A percentile compares a stretch with the other conserved stretches of the same genome.
These are phyloP conservation scores for Hybos culiciformis DNA, from an alignment of 2,888 invertebrate genomes.

Conservation along the genomic window DNA sequence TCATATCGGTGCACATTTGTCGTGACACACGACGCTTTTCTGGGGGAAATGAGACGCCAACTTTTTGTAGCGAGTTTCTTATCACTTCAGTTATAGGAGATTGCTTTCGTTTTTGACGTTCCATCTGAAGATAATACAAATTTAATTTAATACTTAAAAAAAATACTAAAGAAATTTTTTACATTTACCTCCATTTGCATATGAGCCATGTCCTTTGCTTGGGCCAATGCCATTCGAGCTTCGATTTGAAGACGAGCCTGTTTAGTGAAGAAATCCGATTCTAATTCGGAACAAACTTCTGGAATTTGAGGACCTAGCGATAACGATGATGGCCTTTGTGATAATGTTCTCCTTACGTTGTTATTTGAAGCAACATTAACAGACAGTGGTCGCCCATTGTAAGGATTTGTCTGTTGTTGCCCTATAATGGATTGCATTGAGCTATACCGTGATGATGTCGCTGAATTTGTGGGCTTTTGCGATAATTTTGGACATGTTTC, in stretches of 20 bases:
- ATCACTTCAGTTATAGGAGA: constrained; percentile 82
- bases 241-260: constrained; percentile 76
- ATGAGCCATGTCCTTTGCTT: constrained; percentile 82
- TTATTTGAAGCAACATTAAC: constrained; percentile 15
- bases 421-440: constrained; percentile 13
- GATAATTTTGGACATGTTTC: constrained; percentile 39
- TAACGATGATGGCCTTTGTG: constrained; percentile 34
- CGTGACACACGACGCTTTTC: constrained; percentile 72
- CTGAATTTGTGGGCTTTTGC: constrained; percentile 14
- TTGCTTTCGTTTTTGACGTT: constrained; percentile 53
- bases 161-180: background rate
- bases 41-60: constrained; percentile 69
- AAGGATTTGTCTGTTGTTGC: constrained; percentile 21
- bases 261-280: constrained; percentile 66
- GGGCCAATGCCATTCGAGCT: constrained; percentile 72
- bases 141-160: background rate
- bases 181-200: constrained; percentile 70
- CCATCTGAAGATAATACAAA: constrained; percentile 33
- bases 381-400: constrained; percentile 23
- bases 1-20: constrained; percentile 81
- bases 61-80: constrained; percentile 62
- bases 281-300: constrained; percentile 41
- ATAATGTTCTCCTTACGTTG: constrained; percentile 21
- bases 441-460: constrained; percentile 10
- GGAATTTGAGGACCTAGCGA: constrained; percentile 38